phyloP scores from a whole-genome alignment of 2,888 invertebrate genomes.

The Lasioglossum zephyrum region DNA sequence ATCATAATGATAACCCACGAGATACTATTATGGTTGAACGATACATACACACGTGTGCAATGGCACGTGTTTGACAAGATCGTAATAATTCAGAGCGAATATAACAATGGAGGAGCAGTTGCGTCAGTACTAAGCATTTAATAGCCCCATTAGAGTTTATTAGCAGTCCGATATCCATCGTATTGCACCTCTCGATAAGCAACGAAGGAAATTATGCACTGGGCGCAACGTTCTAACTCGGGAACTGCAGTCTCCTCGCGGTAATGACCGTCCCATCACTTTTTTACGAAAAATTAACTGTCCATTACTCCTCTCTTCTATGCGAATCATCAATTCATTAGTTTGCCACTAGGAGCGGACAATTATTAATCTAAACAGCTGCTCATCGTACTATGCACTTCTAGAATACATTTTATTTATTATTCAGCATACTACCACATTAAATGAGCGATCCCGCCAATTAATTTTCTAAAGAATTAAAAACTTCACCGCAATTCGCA shows the following conservation, averaged over 20 bases:
- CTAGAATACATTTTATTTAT: too few relatives aligned
- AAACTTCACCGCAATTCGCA: too few relatives aligned
- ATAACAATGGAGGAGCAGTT: conserved; percentile 1
- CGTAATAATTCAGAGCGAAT: conserved; percentile 5
- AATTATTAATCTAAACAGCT: too few relatives aligned
- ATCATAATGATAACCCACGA: not conserved
- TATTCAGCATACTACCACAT: too few relatives aligned
- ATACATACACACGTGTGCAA: not conserved
- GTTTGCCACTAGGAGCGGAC: too few relatives aligned
- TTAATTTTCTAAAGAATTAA: not conserved
- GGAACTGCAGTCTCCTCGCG: not conserved
- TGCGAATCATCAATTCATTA: too few relatives aligned
- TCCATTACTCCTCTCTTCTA: not conserved
- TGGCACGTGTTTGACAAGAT: not conserved
- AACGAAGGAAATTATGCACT: not conserved
- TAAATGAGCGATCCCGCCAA: not conserved
- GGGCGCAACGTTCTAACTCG: not conserved
- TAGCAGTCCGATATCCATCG: conserved; percentile 3
- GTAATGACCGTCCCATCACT: not conserved
- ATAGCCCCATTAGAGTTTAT: conserved; percentile 14
- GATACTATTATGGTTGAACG: not conserved
- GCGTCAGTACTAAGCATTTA: not conserved
- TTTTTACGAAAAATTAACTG: not conserved
- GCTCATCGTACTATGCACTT: too few relatives aligned
- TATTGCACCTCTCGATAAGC: not conserved